Conservation (phyloP, 2,888 invertebrate genomes). For the Acanthosepion esculentum region DNA sequence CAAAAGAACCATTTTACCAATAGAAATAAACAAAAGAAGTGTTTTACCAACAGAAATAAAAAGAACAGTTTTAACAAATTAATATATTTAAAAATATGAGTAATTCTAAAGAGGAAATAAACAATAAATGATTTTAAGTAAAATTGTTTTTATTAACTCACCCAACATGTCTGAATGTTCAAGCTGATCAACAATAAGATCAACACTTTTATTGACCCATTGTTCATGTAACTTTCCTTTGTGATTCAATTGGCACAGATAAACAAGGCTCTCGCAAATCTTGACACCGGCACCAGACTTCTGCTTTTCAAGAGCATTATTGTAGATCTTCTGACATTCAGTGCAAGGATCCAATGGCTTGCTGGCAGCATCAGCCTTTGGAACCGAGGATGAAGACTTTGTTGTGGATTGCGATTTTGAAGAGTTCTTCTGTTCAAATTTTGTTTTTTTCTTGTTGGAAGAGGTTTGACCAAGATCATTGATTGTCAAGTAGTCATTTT, state of each 20-base stretch:
- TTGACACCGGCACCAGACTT: background rate
- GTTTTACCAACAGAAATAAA: too few species aligned
- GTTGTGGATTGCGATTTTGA: background rate
- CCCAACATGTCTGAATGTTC: background rate
- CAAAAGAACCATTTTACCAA: too few species aligned
- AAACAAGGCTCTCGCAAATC: slow-evolving; percentile 46
- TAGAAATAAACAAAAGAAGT: too few species aligned
- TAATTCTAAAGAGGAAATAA: too few species aligned
- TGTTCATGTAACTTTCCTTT: slow-evolving; percentile 49
- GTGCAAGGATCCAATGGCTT: background rate
- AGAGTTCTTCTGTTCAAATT: background rate
- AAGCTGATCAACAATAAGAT: slow-evolving; percentile 50
- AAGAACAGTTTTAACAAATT: too few species aligned
- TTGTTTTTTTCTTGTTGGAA: background rate
- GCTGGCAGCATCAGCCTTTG: background rate
- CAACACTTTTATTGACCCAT: slow-evolving; percentile 44
- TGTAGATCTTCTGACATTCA: background rate
- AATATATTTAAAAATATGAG: too few species aligned
- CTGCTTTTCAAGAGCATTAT: background rate
- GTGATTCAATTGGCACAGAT: slow-evolving; percentile 49
- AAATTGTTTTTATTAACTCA: background rate
- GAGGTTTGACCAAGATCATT: background rate
- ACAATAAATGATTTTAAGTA: background rate
- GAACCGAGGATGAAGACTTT: background rate
- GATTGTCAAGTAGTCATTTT: background rate